Base-by-base conservation (phyloP, 2,888 invertebrate species). In the Chrysotoxum bicinctum region DNA sequence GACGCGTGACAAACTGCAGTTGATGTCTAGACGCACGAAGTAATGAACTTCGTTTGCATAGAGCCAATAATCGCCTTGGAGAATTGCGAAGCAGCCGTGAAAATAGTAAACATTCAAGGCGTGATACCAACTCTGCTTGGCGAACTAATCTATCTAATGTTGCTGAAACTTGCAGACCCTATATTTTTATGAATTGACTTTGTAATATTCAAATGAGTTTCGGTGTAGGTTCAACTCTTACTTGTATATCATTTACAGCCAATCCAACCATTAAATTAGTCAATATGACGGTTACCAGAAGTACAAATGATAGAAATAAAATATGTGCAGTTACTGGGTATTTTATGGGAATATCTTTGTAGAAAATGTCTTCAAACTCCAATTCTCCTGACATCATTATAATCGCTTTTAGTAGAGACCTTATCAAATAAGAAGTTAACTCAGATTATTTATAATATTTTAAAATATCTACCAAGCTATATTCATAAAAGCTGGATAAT, bases 351-450 rank as follows among this genome's bases (percentile, higher is more conserved):
- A 91, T 90, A 78, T 94, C 93, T 48, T 93, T 93, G 88, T 95
- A 96, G 90, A 97, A 97, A 86, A 97, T 95, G 88, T 97, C 96
- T 90, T 97, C 97, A 87, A 96, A 96, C 90, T 97, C 97, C 62
- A 97, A 90, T 90, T 97, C 97, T 0, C 97, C 97, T 0, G 96
- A 96, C 97, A 97, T 96, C 97, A 97, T 97, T 88, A 97, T 95
- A 14, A 97, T 94, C 0, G 96, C 96, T 92, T 97, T 97, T 1
- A 97, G 92, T 0, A 97, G 89, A 0, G 91, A 90, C 89, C 90
- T 90, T 14, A 43, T 40, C 26, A 10, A 37, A 23, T 52, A 26
- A n/a, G 35, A 3, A 12, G 9, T 3, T 30, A 9, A 9, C 6
- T 30, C 3, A 30, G 7, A 0, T 12, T 26, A 9, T 6, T 10